Evolutionary conservation across 2,113 vertebrate genomes (phyloP).

Genomic region (Scophthalmus maximus): DNA sequence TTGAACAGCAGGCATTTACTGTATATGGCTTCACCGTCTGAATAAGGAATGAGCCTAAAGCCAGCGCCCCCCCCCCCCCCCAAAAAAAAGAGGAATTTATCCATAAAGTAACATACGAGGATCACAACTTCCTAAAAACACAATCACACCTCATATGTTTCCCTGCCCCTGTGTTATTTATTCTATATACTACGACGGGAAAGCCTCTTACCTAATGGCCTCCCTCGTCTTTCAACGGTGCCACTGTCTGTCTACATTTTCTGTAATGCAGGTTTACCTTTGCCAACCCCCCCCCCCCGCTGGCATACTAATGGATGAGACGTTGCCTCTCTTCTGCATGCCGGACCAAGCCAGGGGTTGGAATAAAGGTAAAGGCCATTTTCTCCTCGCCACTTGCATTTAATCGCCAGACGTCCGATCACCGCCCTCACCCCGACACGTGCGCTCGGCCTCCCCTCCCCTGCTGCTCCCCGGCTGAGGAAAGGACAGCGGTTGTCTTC

Average conservation of each 20-base stretch:
- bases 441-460: conserved; percentile 8
- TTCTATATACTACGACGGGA: conserved; percentile 12
- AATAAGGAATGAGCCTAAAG: too few species aligned
- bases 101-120: too few species aligned
- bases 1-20: too few species aligned
- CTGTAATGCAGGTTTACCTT: conserved; percentile 41
- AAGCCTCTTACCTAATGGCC: conserved; percentile 18
- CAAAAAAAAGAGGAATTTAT: conserved; percentile 21
- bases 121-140: not conserved
- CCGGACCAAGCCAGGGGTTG: conserved; percentile 35
- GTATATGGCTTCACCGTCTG: conserved; percentile 24
- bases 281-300: conserved; percentile 35
- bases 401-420: conserved; percentile 60
- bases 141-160: too few species aligned
- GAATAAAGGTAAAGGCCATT: conserved; percentile 72
- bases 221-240: conserved; percentile 5
- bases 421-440: conserved; percentile 27
- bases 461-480: conserved; percentile 25
- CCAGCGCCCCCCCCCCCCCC: too few species aligned
- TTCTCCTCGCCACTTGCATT: conserved; percentile 54
- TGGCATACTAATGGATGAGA: conserved; percentile 64
- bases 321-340: conserved; percentile 10
- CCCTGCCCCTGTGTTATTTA: too few species aligned
- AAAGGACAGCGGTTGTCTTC: conserved; percentile 4
- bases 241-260: conserved; percentile 27